These are phyloP conservation scores for Beaufortia kweichowensis DNA, from an alignment of 2,113 vertebrate species.

Conservation along the genomic window DNA sequence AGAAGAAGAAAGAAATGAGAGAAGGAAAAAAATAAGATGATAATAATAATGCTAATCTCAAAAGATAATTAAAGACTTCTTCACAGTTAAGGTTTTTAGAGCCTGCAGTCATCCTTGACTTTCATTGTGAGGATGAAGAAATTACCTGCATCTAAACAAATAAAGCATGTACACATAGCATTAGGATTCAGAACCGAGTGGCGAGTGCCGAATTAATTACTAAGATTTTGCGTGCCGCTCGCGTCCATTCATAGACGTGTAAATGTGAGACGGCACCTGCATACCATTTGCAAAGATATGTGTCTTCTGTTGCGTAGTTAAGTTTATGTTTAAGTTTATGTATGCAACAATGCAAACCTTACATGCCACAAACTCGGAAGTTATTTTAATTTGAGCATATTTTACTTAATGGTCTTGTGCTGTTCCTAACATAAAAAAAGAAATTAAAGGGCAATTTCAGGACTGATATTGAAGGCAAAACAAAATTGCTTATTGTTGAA, in stretches of 20 bases:
- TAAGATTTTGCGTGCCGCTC: neutral
- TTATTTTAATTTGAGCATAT: too few relatives aligned
- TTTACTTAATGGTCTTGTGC: too few relatives aligned
- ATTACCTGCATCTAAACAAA: neutral
- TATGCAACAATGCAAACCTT: too few relatives aligned
- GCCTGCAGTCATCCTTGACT: neutral
- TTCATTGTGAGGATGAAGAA: slow-evolving; percentile 5
- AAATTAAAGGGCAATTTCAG: too few relatives aligned
- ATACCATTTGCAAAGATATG: neutral
- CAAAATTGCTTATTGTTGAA: too few relatives aligned
- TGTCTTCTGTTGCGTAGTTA: too few relatives aligned
- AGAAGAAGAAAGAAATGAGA: slow-evolving; percentile 15
- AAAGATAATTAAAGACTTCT: neutral
- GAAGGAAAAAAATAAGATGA: neutral
- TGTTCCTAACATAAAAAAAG: too few relatives aligned
- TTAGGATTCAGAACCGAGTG: neutral
- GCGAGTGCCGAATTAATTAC: neutral
- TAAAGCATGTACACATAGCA: neutral
- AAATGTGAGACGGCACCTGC: neutral
- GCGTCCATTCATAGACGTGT: neutral
- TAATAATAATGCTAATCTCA: neutral
- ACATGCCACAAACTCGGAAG: too few relatives aligned
- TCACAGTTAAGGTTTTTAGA: neutral
- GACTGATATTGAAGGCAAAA: too few relatives aligned
- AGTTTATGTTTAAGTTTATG: too few relatives aligned